Evolutionary conservation across 1,140 invertebrate genomes (phyloP), one percentile per base, ranked within the genome.

Genomic region (Luehdorfia chinensis): DNA sequence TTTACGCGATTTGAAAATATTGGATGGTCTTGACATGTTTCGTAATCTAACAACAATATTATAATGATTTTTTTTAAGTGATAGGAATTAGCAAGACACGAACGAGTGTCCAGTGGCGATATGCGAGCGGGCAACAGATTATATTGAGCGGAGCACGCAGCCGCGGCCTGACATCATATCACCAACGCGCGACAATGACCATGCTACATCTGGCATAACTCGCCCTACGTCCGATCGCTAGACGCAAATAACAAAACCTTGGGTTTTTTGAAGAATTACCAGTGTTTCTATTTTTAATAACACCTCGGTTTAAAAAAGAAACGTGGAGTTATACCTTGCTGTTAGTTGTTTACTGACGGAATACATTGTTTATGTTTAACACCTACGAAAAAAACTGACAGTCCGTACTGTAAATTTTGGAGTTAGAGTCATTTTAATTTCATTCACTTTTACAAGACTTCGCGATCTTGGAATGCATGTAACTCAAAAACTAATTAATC

Each of bases 91-190:
- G 19, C 19, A 21, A 21, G 19, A 6, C 19, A 21, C 19, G n/a
- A n/a, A n/a, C n/a, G n/a, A 21, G 19, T 3, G 19, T 6, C 6
- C 19, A 21, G 19, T 21, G 6, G 19, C 6, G 19, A 3, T 21
- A 6, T 21, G 19, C 19, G 19, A 6, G 19, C 19, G 19, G 19
- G 13, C 19, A 12, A 11, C 55, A 25, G 53, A 65, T 68, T 73
- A 73, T 75, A 75, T 75, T 66, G 57, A 56, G 41, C 49, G 31
- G 52, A 57, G 57, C 69, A 75, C 67, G 73, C 59, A 46, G 33
- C 23, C 51, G 50, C 53, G 37, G 59, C 43, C 57, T 75, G 72
- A 47, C 41, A 13, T n/a, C 44, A 18, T 21, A 27, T 14, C 12
- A 19, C 16, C 18, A 9, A 6, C 37, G 23, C 5, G 37, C 37